These are phyloP conservation scores for Epinotia brunnichana DNA, from an alignment of 2,888 invertebrate genomes.

Conservation along the genomic window DNA sequence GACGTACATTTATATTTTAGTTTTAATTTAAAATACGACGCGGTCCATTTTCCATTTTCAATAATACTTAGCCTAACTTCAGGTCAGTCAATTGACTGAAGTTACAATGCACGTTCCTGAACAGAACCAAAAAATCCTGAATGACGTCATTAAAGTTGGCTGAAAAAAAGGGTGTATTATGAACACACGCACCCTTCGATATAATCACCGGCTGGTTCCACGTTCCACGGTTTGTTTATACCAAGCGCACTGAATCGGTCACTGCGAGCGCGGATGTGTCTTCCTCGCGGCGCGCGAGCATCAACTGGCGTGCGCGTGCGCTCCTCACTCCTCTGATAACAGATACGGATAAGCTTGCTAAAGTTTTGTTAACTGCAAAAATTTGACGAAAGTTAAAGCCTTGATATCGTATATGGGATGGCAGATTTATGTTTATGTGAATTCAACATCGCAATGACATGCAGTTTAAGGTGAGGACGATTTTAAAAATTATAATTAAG, in stretches of 20 bases:
- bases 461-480: not conserved
- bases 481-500: not conserved
- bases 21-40: no score
- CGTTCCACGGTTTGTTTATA: conserved; percentile 54
- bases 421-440: conserved; percentile 22
- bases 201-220: conserved; percentile 53
- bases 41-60: not conserved
- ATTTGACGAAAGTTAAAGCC: conserved; percentile 43
- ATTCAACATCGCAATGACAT: not conserved
- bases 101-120: conserved; percentile 5
- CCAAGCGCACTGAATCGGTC: conserved; percentile 64
- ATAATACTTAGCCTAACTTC: not conserved
- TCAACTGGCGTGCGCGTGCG: conserved; percentile 75
- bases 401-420: conserved; percentile 26
- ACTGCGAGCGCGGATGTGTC: conserved; percentile 75
- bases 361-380: conserved; percentile 58
- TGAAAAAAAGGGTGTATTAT: conserved; percentile 51
- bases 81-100: not conserved
- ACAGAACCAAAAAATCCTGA: not conserved
- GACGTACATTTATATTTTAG: no score
- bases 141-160: conserved; percentile 18
- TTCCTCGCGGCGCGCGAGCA: conserved; percentile 78
- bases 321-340: conserved; percentile 70
- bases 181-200: conserved; percentile 68
- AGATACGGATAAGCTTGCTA: conserved; percentile 71